Base-by-base conservation (phyloP, 2,888 invertebrate species). In the Deilephila elpenor region DNA sequence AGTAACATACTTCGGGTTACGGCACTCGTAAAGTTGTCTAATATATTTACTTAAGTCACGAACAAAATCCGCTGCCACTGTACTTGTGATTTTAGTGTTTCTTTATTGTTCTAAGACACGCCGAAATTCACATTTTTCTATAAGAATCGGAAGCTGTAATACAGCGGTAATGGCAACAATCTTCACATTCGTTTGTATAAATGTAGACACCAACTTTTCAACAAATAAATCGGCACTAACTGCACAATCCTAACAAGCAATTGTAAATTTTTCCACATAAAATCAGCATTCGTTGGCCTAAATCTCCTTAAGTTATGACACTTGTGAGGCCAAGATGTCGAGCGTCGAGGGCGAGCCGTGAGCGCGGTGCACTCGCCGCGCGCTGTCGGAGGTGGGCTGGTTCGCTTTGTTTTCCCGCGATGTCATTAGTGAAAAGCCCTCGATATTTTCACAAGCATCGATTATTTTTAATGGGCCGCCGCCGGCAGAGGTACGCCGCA, bases 401-500 rank as follows among this genome's bases (percentile, higher is more conserved):
- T 71, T 85, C 80, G 88, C 90, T 92, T 93, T 93, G 93, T 93
- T 93, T 93, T 91, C 90, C 86, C 86, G 56, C 56, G 87, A 93
- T 93, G 88, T 93, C 94, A 93, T 94, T 94, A 94, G 93, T 93
- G 93, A 87, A 91, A 91, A 92, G 86, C 89, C 84, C 92, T 93
- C 93, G 90, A 93, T 93, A 93, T 93, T 93, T 91, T 93, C 83
- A 87, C 91, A 84, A 87, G 91, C 90, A 91, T 93, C 91, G 93
- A 93, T 93, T 94, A 93, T 93, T 94, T 93, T 93, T 94, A 93
- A 94, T 93, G 93, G 93, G 85, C 86, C 85, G 90, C 88, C 89
- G 86, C 83, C 86, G 88, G 86, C 86, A 84, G 84, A 84, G 83
- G 84, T 86, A 82, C 79, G 85, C 88, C 86, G 85, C 88, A 84